These are phyloP conservation scores for Brachionus angularis DNA, from an alignment of 1,140 invertebrate genomes.

Conservation along the genomic window DNA sequence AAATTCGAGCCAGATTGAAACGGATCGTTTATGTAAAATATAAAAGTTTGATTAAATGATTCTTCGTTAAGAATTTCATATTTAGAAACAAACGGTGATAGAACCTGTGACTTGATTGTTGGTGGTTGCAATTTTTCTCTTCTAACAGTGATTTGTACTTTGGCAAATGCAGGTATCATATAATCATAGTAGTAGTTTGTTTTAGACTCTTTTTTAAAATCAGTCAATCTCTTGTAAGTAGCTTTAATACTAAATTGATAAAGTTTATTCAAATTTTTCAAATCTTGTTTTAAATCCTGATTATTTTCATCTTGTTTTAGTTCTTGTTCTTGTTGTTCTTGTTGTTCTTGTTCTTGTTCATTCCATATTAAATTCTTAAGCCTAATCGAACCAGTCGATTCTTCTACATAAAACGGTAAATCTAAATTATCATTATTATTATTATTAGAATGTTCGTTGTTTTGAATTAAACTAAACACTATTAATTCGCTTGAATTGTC, in stretches of 20 bases:
- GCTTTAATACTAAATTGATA: slow-evolving; percentile 26
- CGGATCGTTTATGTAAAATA: slow-evolving; percentile 26
- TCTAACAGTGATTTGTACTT: not conserved
- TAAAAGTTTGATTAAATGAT: slow-evolving; percentile 14
- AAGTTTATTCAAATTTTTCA: slow-evolving; percentile 16
- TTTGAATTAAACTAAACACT: slow-evolving; percentile 13
- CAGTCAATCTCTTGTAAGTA: slow-evolving; percentile 13
- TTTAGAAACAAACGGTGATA: slow-evolving; percentile 7
- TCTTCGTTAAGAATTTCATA: slow-evolving; percentile 39
- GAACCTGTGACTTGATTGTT: not conserved
- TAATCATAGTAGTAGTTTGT: slow-evolving; percentile 29
- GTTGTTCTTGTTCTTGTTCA: slow-evolving; percentile 1
- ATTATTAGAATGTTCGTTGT: too few relatives aligned
- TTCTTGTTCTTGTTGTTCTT: too few relatives aligned
- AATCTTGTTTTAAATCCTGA: too few relatives aligned
- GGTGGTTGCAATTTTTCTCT: not conserved
- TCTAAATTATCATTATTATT: not conserved
- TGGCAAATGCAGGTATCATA: slow-evolving; percentile 41
- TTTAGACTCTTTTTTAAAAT: not conserved
- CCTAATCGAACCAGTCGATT: not conserved
- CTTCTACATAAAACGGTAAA: slow-evolving; percentile 29
- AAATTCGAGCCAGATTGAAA: slow-evolving; percentile 7
- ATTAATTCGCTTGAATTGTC: not conserved
- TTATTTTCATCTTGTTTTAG: too few relatives aligned
- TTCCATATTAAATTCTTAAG: not conserved